These are phyloP conservation scores for Hirundichthys speculiger DNA, from an alignment of 2,113 vertebrate species.

Conservation along the genomic window DNA sequence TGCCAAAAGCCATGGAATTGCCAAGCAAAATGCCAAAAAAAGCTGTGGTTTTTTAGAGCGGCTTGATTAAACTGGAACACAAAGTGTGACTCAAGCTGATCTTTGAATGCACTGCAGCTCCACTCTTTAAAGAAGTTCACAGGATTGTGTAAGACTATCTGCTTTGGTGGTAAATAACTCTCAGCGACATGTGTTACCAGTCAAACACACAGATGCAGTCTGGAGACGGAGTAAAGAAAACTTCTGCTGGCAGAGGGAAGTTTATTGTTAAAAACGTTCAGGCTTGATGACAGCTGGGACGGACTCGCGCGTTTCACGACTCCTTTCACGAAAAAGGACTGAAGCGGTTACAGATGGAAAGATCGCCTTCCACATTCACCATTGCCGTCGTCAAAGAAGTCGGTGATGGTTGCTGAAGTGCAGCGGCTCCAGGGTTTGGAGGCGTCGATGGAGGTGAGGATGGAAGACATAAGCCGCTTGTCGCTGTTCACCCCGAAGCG, in stretches of 20 bases:
- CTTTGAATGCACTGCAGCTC: slow-evolving; percentile 24
- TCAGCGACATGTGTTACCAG: background rate
- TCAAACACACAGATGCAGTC: slow-evolving; percentile 29
- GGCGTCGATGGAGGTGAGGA: slow-evolving; percentile 95
- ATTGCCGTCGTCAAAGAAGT: slow-evolving; percentile 96
- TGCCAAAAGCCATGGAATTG: background rate
- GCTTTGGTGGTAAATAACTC: no score
- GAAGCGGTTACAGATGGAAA: background rate
- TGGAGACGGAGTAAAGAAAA: no score
- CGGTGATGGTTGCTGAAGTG: slow-evolving; percentile 95
- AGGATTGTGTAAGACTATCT: slow-evolving; percentile 25
- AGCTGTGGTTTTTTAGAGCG: slow-evolving; percentile 17
- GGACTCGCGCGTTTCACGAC: no score
- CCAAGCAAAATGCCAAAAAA: slow-evolving; percentile 6
- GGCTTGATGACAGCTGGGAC: no score
- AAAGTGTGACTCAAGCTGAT: slow-evolving; percentile 24
- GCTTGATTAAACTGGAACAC: slow-evolving; percentile 6
- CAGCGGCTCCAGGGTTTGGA: slow-evolving; percentile 99
- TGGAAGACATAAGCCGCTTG: slow-evolving; percentile 98
- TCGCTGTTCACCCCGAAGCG: slow-evolving; percentile 93
- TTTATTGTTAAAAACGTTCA: no score
- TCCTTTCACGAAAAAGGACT: no score
- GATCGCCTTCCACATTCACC: slow-evolving; percentile 79
- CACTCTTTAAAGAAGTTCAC: slow-evolving; percentile 16
- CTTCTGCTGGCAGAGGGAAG: no score